Evolutionary conservation across 2,113 vertebrate genomes (phyloP).

Genomic region (Hippocampus mohnikei): DNA sequence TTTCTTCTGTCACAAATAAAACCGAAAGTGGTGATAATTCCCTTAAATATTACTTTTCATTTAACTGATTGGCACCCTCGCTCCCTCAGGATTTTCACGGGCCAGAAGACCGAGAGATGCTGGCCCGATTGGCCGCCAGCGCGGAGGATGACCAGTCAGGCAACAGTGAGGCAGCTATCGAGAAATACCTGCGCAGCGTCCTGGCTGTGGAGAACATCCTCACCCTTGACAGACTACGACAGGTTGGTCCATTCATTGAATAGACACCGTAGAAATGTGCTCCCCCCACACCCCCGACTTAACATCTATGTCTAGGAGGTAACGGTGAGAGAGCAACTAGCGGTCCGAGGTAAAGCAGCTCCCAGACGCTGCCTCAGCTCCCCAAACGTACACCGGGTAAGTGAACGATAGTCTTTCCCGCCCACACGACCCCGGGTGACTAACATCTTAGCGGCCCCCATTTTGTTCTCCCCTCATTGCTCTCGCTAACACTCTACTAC

Average conservation of each 20-base stretch:
- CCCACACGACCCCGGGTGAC: neutral
- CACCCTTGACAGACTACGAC: constrained; percentile 88
- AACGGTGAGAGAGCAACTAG: constrained; percentile 90
- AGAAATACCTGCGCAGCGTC: constrained; percentile 92
- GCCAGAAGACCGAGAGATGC: constrained; percentile 88
- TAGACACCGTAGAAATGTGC: neutral
- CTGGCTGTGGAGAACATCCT: constrained; percentile 96
- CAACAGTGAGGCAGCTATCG: constrained; percentile 88
- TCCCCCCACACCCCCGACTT: neutral
- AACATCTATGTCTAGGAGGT: constrained; percentile 79
- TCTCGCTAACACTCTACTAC: constrained; percentile 29
- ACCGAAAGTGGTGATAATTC: neutral
- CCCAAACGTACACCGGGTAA: constrained; percentile 85
- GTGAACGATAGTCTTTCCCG: neutral
- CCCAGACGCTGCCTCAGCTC: constrained; percentile 88
- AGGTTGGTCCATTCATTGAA: constrained; percentile 67
- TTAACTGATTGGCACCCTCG: neutral
- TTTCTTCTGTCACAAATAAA: neutral
- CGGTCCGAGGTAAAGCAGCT: constrained; percentile 82
- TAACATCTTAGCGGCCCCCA: neutral
- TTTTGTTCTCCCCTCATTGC: neutral
- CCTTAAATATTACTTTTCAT: neutral
- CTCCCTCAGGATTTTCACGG: constrained; percentile 84
- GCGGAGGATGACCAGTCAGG: constrained; percentile 81
- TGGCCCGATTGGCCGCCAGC: constrained; percentile 86